These are phyloP conservation scores for Crypturellus undulatus DNA, from an alignment of 2,113 vertebrate species.

Conservation along the genomic window DNA sequence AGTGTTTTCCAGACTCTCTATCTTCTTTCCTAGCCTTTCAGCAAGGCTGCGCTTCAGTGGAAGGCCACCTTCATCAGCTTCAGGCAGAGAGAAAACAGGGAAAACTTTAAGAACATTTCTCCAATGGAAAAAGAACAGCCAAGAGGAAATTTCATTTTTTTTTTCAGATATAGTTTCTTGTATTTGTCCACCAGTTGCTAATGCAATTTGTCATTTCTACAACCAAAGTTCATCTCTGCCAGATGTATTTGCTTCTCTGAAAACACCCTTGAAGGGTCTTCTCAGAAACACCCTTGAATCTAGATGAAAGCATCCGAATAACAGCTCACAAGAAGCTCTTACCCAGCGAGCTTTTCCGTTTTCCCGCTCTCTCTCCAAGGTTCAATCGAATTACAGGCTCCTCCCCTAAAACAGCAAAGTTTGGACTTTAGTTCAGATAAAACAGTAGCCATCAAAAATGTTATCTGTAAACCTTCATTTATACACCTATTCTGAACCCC, in stretches of 20 bases:
- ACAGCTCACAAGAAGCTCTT: background rate
- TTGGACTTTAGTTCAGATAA: background rate
- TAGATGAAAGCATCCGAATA: background rate
- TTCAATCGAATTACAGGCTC: slow-evolving; percentile 74
- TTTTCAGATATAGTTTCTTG: fast-evolving
- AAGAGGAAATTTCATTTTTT: fast-evolving
- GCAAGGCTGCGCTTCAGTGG: slow-evolving; percentile 82
- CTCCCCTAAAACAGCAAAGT: slow-evolving; percentile 69
- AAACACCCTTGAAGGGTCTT: background rate
- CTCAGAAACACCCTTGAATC: background rate
- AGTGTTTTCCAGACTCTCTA: slow-evolving; percentile 67
- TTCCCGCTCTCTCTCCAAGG: slow-evolving; percentile 82
- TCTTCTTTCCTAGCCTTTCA: slow-evolving; percentile 87
- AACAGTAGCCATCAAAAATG: background rate
- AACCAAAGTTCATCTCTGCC: fast-evolving
- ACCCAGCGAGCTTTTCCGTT: slow-evolving; percentile 66
- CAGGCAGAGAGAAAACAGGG: background rate
- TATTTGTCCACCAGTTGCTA: background rate
- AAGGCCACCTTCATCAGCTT: slow-evolving; percentile 51
- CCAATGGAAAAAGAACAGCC: background rate
- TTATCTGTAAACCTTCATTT: background rate
- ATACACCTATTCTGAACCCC: background rate
- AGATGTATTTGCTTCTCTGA: background rate
- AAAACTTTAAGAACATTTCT: background rate
- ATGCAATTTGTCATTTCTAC: background rate